Conservation (phyloP, 2,113 vertebrate species). For the Leptodactylus fuscus region DNA sequence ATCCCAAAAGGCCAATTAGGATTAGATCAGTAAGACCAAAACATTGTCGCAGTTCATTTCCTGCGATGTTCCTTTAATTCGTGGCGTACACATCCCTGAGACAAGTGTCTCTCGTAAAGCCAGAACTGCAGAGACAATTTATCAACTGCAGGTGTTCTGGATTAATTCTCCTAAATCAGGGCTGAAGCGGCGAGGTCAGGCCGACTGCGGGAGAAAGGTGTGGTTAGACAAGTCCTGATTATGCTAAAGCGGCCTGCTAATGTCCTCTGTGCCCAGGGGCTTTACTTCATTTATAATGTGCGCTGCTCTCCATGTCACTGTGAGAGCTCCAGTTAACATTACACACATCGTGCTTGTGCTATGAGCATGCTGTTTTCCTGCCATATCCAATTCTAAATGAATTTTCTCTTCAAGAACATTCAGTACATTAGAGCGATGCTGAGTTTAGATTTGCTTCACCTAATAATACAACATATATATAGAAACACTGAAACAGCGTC, state of each 20-base stretch:
- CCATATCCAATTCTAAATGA: not conserved
- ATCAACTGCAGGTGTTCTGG: not conserved
- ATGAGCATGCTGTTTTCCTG: not conserved
- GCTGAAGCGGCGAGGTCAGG: constrained; percentile 23
- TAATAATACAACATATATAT: not conserved
- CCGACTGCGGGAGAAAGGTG: constrained; percentile 17
- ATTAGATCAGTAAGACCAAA: not conserved
- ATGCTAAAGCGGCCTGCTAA: constrained; percentile 24
- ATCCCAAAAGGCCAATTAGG: not conserved
- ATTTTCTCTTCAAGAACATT: not conserved
- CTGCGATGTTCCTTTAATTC: not conserved
- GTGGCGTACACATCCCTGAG: not conserved
- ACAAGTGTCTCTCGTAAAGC: not conserved
- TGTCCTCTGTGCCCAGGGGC: constrained; percentile 21
- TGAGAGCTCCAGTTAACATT: constrained; percentile 14
- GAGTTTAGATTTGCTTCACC: not conserved
- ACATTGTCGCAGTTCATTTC: not conserved
- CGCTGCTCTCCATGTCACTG: constrained; percentile 6
- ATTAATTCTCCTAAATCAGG: constrained; percentile 32
- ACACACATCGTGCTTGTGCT: not conserved
- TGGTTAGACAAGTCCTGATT: constrained; percentile 20
- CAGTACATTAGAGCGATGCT: not conserved
- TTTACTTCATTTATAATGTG: constrained; percentile 19
- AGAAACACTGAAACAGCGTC: too few relatives aligned
- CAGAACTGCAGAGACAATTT: constrained; percentile 8